Evolutionary conservation across 2,113 vertebrate genomes (phyloP).

Genomic region (Crotophaga sulcirostris): DNA sequence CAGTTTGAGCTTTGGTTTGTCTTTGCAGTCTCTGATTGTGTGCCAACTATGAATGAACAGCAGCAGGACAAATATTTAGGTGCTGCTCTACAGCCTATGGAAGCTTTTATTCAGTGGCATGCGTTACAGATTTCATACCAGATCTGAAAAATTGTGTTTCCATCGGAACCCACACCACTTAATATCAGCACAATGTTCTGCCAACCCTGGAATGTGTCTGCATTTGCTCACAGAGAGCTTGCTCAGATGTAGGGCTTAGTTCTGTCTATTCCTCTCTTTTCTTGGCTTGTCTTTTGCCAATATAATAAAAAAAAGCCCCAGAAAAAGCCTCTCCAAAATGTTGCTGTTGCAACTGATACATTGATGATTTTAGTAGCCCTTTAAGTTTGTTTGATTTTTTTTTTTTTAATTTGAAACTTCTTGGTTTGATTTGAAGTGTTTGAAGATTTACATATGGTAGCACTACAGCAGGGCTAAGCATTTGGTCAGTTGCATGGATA

Average conservation of each 20-base stretch:
- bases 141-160: constrained; percentile 21
- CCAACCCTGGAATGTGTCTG: not conserved
- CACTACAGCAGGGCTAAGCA: not conserved
- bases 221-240: not conserved
- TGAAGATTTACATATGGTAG: not conserved
- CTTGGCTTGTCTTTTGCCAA: constrained; percentile 16
- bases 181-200: constrained; percentile 3
- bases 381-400: not conserved
- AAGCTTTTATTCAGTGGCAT: constrained; percentile 11
- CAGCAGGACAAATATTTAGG: constrained; percentile 53
- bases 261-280: not conserved
- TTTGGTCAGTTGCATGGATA: not conserved
- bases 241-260: not conserved
- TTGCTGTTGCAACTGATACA: not conserved
- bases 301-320: not conserved
- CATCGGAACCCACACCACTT: not conserved
- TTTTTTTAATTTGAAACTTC: not conserved
- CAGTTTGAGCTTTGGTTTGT: constrained; percentile 38
- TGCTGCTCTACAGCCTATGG: constrained; percentile 23
- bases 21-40: constrained; percentile 20
- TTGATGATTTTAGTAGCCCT: not conserved
- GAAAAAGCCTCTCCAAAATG: not conserved
- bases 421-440: not conserved
- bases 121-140: not conserved
- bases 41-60: constrained; percentile 27